Percentiles rank a stretch among this genome's conserved stretches.
These are phyloP conservation scores for Chaetodon trifascialis DNA, from an alignment of 2,113 vertebrate genomes.

Conservation along the genomic window DNA sequence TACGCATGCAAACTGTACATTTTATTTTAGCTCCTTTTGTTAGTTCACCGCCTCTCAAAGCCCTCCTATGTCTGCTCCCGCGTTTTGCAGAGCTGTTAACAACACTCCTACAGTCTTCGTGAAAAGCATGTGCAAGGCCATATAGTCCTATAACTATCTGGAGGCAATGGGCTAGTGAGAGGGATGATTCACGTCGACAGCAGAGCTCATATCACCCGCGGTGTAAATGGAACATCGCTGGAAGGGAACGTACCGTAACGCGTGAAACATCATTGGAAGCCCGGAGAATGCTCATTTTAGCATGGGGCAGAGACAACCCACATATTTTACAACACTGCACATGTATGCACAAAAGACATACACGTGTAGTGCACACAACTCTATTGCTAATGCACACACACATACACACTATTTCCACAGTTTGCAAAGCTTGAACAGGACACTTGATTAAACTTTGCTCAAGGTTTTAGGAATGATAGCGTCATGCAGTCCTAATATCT, in stretches of 20 bases:
- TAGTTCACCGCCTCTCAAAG: slow-evolving; percentile 13
- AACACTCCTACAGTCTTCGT: slow-evolving; percentile 37
- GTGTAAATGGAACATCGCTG: slow-evolving; percentile 50
- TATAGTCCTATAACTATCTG: slow-evolving; percentile 56
- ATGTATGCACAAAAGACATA: slow-evolving; percentile 3
- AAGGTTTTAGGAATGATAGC: slow-evolving; percentile 48
- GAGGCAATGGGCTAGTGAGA: slow-evolving; percentile 63
- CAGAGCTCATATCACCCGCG: slow-evolving; percentile 49
- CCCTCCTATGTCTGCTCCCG: slow-evolving; percentile 13
- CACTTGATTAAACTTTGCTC: slow-evolving; percentile 63
- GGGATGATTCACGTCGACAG: slow-evolving; percentile 64
- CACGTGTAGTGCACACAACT: neutral
- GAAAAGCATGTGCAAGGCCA: slow-evolving; percentile 32
- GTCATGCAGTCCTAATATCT: slow-evolving; percentile 34
- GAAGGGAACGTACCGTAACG: slow-evolving; percentile 29
- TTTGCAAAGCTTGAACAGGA: slow-evolving; percentile 27
- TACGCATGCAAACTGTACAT: neutral
- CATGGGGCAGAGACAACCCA: slow-evolving; percentile 10
- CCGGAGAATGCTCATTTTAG: slow-evolving; percentile 18
- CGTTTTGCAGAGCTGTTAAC: slow-evolving; percentile 60
- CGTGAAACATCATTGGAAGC: slow-evolving; percentile 49
- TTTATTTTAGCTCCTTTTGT: slow-evolving; percentile 17
- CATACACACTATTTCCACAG: slow-evolving; percentile 13
- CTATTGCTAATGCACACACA: slow-evolving; percentile 10
- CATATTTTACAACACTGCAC: neutral